Evolutionary conservation across 2,113 vertebrate species (phyloP).

Genomic region (Ptyas mucosa): DNA sequence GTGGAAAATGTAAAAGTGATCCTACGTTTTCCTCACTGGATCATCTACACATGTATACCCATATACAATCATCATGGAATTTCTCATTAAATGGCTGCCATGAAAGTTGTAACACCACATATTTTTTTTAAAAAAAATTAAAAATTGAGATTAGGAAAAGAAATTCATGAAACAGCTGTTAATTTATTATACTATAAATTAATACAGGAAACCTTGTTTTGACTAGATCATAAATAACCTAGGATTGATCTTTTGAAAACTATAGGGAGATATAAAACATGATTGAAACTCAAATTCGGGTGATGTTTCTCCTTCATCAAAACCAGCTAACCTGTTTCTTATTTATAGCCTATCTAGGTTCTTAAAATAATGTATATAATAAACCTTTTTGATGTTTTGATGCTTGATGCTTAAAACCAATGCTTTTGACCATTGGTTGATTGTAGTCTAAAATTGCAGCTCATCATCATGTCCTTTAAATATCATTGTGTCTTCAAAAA

Average conservation of each 20-base stretch:
- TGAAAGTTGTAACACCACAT: background rate
- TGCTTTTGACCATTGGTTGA: background rate
- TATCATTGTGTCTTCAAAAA: background rate
- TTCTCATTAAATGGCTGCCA: background rate
- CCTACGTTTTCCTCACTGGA: background rate
- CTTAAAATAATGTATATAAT: constrained; percentile 14
- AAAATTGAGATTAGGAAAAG: background rate
- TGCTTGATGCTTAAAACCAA: background rate
- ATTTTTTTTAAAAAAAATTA: background rate
- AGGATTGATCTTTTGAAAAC: constrained; percentile 6
- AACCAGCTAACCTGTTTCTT: constrained; percentile 5
- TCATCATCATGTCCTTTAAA: background rate
- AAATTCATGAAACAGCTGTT: background rate
- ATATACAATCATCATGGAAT: background rate
- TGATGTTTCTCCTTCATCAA: constrained; percentile 9
- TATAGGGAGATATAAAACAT: constrained; percentile 13
- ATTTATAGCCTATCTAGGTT: constrained; percentile 11
- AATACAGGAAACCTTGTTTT: constrained; percentile 8
- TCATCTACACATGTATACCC: background rate
- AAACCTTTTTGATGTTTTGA: background rate
- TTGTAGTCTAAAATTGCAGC: background rate
- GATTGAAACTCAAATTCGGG: constrained; percentile 1
- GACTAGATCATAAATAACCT: constrained; percentile 21
- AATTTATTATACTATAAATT: constrained; percentile 7
- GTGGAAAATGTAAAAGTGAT: background rate